These are phyloP conservation scores for Aplochiton taeniatus DNA, from an alignment of 2,797 vertebrate species.

Conservation along the genomic window DNA sequence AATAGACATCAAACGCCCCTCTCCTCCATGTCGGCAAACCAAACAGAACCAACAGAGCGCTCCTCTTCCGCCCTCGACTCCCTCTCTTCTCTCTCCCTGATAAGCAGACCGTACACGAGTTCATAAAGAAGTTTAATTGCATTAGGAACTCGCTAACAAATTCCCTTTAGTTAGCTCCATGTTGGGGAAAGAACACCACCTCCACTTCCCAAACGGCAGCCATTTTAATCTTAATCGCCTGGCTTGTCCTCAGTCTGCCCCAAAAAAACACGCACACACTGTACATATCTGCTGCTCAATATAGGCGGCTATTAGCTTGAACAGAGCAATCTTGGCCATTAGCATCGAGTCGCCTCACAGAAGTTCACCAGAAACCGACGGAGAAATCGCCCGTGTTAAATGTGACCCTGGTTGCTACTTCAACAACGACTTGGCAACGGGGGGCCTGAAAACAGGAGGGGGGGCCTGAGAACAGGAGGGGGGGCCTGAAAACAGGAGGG, in stretches of 20 bases:
- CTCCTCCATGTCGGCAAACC: conserved; percentile 26
- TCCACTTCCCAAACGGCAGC: conserved; percentile 1
- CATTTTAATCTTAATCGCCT: conserved; percentile 25
- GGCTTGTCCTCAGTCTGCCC: conserved; percentile 6
- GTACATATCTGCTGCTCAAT: too few species aligned
- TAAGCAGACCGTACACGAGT: conserved; percentile 17
- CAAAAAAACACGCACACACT: too few species aligned
- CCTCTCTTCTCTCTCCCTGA: neutral
- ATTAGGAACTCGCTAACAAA: conserved; percentile 7
- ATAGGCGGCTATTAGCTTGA: neutral
- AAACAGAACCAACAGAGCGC: neutral
- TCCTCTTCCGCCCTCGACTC: neutral
- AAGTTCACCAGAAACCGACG: too few species aligned
- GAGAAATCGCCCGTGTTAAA: too few species aligned
- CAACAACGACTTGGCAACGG: too few species aligned
- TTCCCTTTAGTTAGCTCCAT: conserved; percentile 28
- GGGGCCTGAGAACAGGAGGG: neutral
- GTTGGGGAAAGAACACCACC: neutral
- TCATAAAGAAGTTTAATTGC: conserved; percentile 15
- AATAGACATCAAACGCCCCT: conserved; percentile 28
- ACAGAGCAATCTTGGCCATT: conserved; percentile 16
- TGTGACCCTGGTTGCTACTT: too few species aligned
- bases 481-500: too few species aligned
- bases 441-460: neutral
- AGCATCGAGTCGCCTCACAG: conserved; percentile 6